These are phyloP conservation scores for Drosophila biarmipes DNA, from an alignment of 1,140 invertebrate species.

Conservation along the genomic window DNA sequence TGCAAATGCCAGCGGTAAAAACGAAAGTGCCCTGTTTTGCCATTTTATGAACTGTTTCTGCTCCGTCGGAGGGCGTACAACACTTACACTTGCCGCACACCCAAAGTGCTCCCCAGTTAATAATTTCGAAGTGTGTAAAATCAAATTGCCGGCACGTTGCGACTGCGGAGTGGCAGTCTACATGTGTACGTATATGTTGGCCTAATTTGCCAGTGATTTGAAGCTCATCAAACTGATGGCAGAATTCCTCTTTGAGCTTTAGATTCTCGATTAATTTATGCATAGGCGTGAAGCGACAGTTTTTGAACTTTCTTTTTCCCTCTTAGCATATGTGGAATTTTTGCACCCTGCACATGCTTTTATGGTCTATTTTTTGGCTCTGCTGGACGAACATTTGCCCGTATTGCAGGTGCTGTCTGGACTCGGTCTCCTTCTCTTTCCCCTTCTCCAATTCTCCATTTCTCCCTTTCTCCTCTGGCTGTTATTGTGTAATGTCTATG, in stretches of 20 bases:
- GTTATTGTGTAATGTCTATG: slow-evolving; percentile 67
- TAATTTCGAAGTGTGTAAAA: slow-evolving; percentile 78
- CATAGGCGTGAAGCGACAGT: slow-evolving; percentile 47
- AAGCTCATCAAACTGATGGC: slow-evolving; percentile 58
- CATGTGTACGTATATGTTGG: slow-evolving; percentile 10
- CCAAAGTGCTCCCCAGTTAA: slow-evolving; percentile 84
- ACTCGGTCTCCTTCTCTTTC: slow-evolving; percentile 19
- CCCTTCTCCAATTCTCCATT: slow-evolving; percentile 10
- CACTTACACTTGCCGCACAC: slow-evolving; percentile 67
- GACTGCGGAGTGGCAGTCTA: slow-evolving; percentile 22
- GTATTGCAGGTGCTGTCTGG: slow-evolving; percentile 81
- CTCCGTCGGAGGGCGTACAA: slow-evolving; percentile 32
- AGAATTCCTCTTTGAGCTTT: slow-evolving; percentile 29
- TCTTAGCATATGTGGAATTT: slow-evolving; percentile 70
- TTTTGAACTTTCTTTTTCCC: slow-evolving; percentile 3
- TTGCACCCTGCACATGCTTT: slow-evolving; percentile 63
- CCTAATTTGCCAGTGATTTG: slow-evolving; percentile 59
- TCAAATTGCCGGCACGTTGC: slow-evolving; percentile 64
- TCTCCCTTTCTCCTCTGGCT: slow-evolving; percentile 15
- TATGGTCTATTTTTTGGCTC: slow-evolving; percentile 26
- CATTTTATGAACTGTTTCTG: slow-evolving; percentile 75
- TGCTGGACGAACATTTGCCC: slow-evolving; percentile 62
- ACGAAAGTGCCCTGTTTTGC: slow-evolving; percentile 71
- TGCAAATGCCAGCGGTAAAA: slow-evolving; percentile 76
- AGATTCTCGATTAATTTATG: slow-evolving; percentile 60